These are phyloP conservation scores for Lacanobia wlatinum DNA, from an alignment of 2,888 invertebrate species.

Conservation along the genomic window DNA sequence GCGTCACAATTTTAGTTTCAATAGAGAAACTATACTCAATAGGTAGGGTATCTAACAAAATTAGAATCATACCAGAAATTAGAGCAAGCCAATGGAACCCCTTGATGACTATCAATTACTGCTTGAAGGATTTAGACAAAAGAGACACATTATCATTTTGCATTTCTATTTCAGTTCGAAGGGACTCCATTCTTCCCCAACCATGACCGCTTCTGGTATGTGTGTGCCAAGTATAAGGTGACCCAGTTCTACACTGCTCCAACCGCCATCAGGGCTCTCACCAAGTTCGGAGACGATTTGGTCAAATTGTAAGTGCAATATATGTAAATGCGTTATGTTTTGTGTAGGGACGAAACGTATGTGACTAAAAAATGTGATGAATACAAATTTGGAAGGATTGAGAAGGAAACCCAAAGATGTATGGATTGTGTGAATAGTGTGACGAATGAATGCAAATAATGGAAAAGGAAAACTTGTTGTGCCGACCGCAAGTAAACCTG, in stretches of 20 bases:
- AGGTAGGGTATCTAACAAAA: not conserved
- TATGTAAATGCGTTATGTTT: not conserved
- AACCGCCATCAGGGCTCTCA: constrained; percentile 98
- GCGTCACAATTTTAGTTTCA: too few species aligned
- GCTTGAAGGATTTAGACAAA: not conserved
- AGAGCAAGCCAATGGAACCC: not conserved
- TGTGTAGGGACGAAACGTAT: not conserved
- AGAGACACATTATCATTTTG: not conserved
- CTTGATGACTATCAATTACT: not conserved
- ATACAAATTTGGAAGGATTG: not conserved
- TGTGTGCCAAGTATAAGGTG: constrained; percentile 98
- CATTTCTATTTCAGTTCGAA: constrained; percentile 93
- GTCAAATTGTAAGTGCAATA: constrained; percentile 92
- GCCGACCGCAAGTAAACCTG: not conserved
- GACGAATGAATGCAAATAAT: not conserved
- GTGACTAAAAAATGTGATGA: not conserved
- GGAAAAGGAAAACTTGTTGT: not conserved
- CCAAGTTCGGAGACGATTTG: constrained; percentile 97
- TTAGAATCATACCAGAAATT: not conserved
- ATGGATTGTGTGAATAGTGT: not conserved
- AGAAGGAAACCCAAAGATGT: too few species aligned
- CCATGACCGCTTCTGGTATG: constrained; percentile 97
- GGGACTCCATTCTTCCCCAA: constrained; percentile 99
- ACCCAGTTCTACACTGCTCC: constrained; percentile 99
- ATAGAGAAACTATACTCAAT: too few species aligned